Percentiles rank a stretch among this genome's conserved stretches.
Conservation (phyloP, 1,140 invertebrate species). For the Laupala kohalensis region DNA sequence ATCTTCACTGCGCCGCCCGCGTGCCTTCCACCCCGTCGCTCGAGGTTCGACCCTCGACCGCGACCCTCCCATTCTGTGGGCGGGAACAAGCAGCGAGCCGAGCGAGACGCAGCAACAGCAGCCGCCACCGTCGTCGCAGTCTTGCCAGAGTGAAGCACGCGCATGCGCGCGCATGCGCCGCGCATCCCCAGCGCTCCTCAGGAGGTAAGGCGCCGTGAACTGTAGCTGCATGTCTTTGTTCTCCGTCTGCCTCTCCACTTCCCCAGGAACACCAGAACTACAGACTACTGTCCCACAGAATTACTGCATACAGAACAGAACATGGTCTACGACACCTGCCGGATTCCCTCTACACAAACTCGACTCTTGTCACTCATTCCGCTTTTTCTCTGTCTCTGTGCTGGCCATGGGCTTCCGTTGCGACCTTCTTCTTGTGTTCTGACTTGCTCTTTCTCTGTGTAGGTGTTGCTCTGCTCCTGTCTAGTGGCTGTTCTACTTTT, state of each 20-base stretch:
- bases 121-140: neutral
- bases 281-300: neutral
- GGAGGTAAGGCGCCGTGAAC: slow-evolving; percentile 13
- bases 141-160: too few species aligned
- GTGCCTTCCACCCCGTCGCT: neutral
- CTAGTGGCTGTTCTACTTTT: slow-evolving; percentile 14
- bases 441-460: slow-evolving; percentile 14
- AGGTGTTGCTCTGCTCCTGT: slow-evolving; percentile 12
- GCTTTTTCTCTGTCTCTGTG: slow-evolving; percentile 12
- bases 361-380: slow-evolving; percentile 1
- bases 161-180: too few species aligned
- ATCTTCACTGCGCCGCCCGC: too few species aligned
- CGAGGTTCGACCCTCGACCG: too few species aligned
- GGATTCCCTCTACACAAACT: slow-evolving; percentile 6
- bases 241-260: neutral
- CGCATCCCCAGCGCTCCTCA: too few species aligned
- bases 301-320: neutral
- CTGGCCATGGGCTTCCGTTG: slow-evolving; percentile 9
- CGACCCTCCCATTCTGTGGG: neutral
- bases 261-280: neutral
- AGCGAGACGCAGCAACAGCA: neutral
- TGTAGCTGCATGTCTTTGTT: slow-evolving; percentile 12
- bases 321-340: slow-evolving; percentile 3
- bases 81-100: too few species aligned
- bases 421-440: slow-evolving; percentile 7